These are phyloP conservation scores for Alligator sinensis DNA, from an alignment of 2,113 vertebrate genomes.

Conservation along the genomic window DNA sequence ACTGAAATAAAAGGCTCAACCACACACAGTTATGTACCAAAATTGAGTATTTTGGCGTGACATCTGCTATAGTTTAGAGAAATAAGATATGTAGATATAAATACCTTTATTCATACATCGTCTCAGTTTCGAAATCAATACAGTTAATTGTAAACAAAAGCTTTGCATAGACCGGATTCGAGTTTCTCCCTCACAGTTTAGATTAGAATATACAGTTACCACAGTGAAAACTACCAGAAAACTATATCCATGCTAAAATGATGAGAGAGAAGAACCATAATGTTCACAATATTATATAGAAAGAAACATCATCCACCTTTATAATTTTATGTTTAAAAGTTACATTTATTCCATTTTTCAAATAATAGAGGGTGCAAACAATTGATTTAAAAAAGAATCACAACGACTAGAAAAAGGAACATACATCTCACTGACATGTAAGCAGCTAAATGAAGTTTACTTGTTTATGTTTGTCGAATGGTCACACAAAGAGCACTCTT, in stretches of 20 bases:
- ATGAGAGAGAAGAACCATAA: rapidly evolving
- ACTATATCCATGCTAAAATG: background rate
- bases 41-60: background rate
- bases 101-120: background rate
- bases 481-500: background rate
- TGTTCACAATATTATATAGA: too few species aligned
- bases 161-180: background rate
- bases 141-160: background rate
- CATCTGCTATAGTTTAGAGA: background rate
- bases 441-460: background rate
- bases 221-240: background rate
- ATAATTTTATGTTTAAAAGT: background rate
- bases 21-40: background rate
- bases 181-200: background rate
- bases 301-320: too few species aligned
- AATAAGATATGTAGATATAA: background rate
- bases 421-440: background rate
- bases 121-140: background rate
- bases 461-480: background rate
- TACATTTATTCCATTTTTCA: background rate
- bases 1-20: background rate
- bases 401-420: background rate
- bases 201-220: background rate
- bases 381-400: rapidly evolving
- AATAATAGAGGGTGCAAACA: background rate